These are phyloP conservation scores for Linepithema humile DNA, from an alignment of 1,140 invertebrate genomes.

Conservation along the genomic window DNA sequence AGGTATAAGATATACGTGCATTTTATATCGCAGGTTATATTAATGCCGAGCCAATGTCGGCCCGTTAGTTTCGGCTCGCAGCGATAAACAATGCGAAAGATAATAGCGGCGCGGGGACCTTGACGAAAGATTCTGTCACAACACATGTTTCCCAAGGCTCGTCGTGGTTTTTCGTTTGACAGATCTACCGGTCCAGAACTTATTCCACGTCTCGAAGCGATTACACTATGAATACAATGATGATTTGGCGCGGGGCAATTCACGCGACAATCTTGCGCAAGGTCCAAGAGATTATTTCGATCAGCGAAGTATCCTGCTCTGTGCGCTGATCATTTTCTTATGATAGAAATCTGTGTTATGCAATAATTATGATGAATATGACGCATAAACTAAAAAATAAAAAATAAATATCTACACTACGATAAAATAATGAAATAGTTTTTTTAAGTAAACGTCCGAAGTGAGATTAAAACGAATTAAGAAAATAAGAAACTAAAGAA, in stretches of 20 bases:
- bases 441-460: too few species aligned
- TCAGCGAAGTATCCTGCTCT: background rate
- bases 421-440: too few species aligned
- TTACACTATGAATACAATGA: background rate
- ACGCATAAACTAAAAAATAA: too few species aligned
- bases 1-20: background rate
- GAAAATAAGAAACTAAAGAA: too few species aligned
- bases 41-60: conserved; percentile 31
- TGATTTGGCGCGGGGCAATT: background rate
- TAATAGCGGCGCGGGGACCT: background rate
- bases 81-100: conserved; percentile 16
- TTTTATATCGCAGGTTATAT: conserved; percentile 9
- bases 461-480: too few species aligned
- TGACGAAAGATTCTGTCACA: background rate
- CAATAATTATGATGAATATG: background rate
- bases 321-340: background rate
- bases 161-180: too few species aligned
- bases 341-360: background rate
- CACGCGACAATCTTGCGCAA: background rate
- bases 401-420: too few species aligned
- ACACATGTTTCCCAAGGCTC: too few species aligned
- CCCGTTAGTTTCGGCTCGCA: background rate
- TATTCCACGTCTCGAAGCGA: background rate
- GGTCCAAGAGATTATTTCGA: background rate
- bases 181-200: background rate